Evolutionary conservation across 2,113 vertebrate species (phyloP), one percentile per base, ranked within the genome.

Genomic region (Phylloscopus trochiloides): DNA sequence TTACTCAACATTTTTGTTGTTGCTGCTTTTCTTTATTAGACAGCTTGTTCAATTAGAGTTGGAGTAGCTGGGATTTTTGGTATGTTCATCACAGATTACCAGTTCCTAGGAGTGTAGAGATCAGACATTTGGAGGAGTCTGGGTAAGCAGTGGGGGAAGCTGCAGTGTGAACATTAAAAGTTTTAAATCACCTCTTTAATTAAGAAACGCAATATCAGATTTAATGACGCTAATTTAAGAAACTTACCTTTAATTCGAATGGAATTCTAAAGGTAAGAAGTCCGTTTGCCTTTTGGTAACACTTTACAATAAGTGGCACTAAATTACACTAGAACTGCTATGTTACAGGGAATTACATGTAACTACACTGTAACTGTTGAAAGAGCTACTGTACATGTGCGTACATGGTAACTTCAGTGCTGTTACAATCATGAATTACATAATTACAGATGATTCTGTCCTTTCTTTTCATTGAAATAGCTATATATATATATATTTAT

Each of bases 271-370:
- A 98, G 95, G 84, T 90, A 96, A 98, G 96, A 96, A 86, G 87
- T 92, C 80, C 86, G 25, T 96, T 94, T 97, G 96, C 96, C 93
- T 96, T 96, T 97, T 96, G 96, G 98, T 98, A 98, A 98, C 98
- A 98, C 98, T 98, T 98, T 98, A 98, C 97, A 98, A 75, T 98
- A 98, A 98, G 98, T 98, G 98, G 98, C 98, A 98, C 98, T 98
- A 98, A 98, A 98, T 98, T 97, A 98, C 98, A 98, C 98, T 94
- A 97, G 96, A 98, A 98, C 98, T 97, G 97, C 96, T 98, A 98
- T 98, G 98, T 98, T 98, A 98, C 98, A 98, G 97, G 98, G 98
- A 98, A 98, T 98, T 98, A 96, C 97, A 98, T 97, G 97, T 97
- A 98, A 97, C 97, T 97, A 97, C 94, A 96, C 97, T 98, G 96